Conservation (phyloP, 2,113 vertebrate genomes). For the Mobula birostris region DNA sequence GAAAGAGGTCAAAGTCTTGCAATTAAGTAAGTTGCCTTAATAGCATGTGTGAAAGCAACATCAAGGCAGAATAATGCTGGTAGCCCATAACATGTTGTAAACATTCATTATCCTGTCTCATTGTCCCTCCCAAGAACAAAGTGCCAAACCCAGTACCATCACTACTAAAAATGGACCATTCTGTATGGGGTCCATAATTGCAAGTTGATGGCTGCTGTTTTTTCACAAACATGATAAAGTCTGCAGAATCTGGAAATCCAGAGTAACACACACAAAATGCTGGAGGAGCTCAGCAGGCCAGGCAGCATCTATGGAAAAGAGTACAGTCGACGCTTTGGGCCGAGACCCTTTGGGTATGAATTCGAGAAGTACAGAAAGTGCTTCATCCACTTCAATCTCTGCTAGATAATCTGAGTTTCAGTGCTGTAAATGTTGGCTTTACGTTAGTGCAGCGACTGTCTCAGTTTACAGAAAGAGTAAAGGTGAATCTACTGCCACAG, state of each 20-base stretch:
- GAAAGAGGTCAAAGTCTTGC: constrained; percentile 2
- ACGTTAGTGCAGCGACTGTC: too few species aligned
- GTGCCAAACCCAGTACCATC: background rate
- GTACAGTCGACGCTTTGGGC: too few species aligned
- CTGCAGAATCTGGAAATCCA: too few species aligned
- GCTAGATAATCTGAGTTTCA: too few species aligned
- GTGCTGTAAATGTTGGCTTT: too few species aligned
- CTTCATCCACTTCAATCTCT: too few species aligned
- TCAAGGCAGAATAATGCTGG: constrained; percentile 14
- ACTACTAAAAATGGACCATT: background rate
- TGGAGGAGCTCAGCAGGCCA: too few species aligned
- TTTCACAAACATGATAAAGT: background rate
- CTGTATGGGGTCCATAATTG: background rate
- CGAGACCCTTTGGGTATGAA: too few species aligned
- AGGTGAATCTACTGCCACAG: background rate
- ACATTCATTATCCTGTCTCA: constrained; percentile 17
- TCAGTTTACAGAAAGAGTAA: background rate
- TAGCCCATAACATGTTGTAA: constrained; percentile 4
- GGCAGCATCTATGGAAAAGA: too few species aligned
- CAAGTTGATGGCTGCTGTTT: background rate
- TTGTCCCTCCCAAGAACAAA: background rate
- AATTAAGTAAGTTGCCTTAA: background rate
- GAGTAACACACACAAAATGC: too few species aligned
- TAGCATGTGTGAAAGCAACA: background rate
- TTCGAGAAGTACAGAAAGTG: too few species aligned